phyloP scores from a whole-genome alignment of 2,113 vertebrate genomes.

The Gadus chalcogrammus region DNA sequence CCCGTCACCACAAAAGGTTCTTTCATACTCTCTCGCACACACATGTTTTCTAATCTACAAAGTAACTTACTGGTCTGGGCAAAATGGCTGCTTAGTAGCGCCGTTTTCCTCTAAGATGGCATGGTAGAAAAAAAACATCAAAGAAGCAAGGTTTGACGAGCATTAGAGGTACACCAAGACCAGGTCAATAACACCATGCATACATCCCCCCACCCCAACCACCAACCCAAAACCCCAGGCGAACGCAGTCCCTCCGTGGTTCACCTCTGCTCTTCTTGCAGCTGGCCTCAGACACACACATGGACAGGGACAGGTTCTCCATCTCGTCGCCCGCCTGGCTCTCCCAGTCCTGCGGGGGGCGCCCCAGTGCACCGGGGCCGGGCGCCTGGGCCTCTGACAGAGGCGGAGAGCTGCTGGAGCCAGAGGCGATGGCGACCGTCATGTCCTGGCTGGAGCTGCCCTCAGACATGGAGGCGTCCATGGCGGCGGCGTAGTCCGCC shows the following conservation, averaged over 20 bases:
- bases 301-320: constrained; percentile 84
- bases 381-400: constrained; percentile 42
- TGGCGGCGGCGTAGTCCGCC: constrained; percentile 86
- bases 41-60: constrained; percentile 6
- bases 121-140: constrained; percentile 61
- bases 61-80: constrained; percentile 84
- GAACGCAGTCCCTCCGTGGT: neutral
- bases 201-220: neutral
- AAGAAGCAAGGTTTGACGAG: constrained; percentile 46
- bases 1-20: neutral
- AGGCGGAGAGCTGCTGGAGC: constrained; percentile 27
- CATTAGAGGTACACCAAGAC: constrained; percentile 17
- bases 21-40: neutral
- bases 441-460: constrained; percentile 45
- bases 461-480: constrained; percentile 80
- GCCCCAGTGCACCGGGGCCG: constrained; percentile 54
- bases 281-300: constrained; percentile 80
- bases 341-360: constrained; percentile 72
- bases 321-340: constrained; percentile 69
- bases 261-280: constrained; percentile 92
- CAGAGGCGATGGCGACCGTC: constrained; percentile 33
- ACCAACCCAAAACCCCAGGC: neutral
- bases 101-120: constrained; percentile 82
- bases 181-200: no score
- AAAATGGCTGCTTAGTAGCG: constrained; percentile 76